These are phyloP conservation scores for Gambusia yucatana DNA, from an alignment of 2,797 vertebrate genomes.

Conservation along the genomic window DNA sequence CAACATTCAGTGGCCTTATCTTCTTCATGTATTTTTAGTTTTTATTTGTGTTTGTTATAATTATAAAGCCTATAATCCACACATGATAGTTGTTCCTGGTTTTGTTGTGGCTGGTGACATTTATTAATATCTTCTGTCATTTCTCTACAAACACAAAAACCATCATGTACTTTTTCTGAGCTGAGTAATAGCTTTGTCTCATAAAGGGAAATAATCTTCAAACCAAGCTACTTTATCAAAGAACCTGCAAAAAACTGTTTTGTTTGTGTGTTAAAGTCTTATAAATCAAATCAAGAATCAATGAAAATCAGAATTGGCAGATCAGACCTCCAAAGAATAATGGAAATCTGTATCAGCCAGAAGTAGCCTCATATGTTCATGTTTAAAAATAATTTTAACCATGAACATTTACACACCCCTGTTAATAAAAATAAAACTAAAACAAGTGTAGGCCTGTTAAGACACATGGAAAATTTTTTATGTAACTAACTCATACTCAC, in stretches of 20 bases:
- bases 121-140: no score
- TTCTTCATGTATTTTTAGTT: no score
- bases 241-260: neutral
- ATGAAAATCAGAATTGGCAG: neutral
- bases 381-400: neutral
- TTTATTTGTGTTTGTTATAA: no score
- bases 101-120: no score
- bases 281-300: neutral
- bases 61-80: no score
- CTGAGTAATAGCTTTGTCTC: neutral
- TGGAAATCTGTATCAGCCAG: neutral
- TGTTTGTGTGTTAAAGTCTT: neutral
- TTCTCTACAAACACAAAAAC: neutral
- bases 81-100: no score
- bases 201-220: neutral
- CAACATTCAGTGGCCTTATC: no score
- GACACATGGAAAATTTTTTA: no score
- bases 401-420: neutral
- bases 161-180: neutral
- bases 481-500: neutral
- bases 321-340: neutral
- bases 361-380: no score
- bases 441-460: neutral
- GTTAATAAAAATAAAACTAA: neutral
- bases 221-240: neutral